Evolutionary conservation across 1,140 invertebrate genomes (phyloP).

Genomic region (Pseudomyrmex cubaensis): DNA sequence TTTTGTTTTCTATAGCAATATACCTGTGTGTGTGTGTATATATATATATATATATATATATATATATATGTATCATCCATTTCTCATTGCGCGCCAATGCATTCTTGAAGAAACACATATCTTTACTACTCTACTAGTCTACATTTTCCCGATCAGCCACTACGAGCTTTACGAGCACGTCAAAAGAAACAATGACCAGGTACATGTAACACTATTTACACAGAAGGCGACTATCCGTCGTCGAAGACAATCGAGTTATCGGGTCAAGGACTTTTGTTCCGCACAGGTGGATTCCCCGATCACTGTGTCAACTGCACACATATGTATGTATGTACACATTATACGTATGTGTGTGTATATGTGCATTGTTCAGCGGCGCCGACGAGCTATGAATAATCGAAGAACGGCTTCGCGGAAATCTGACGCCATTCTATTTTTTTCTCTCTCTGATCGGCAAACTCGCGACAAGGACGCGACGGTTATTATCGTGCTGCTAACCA

Average conservation of each 20-base stretch:
- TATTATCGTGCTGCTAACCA: constrained; percentile 44
- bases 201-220: constrained; percentile 40
- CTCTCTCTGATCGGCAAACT: constrained; percentile 8
- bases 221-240: not conserved
- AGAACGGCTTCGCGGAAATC: constrained; percentile 54
- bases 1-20: not conserved
- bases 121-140: constrained; percentile 25
- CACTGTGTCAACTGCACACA: no score
- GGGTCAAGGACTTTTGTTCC: constrained; percentile 44
- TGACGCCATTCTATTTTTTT: constrained; percentile 49
- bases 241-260: constrained; percentile 31
- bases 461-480: constrained; percentile 12
- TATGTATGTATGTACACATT: no score
- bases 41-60: no score
- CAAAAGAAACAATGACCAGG: not conserved
- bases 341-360: no score
- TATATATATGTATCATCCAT: not conserved
- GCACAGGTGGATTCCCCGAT: constrained; percentile 6
- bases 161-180: not conserved
- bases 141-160: not conserved
- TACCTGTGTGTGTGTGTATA: no score
- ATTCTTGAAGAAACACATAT: not conserved
- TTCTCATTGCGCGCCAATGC: not conserved
- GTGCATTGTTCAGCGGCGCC: constrained; percentile 13
- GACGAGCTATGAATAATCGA: constrained; percentile 60